Evolutionary conservation across 2,113 vertebrate genomes (phyloP).

Genomic region (Lophochroa leadbeateri): DNA sequence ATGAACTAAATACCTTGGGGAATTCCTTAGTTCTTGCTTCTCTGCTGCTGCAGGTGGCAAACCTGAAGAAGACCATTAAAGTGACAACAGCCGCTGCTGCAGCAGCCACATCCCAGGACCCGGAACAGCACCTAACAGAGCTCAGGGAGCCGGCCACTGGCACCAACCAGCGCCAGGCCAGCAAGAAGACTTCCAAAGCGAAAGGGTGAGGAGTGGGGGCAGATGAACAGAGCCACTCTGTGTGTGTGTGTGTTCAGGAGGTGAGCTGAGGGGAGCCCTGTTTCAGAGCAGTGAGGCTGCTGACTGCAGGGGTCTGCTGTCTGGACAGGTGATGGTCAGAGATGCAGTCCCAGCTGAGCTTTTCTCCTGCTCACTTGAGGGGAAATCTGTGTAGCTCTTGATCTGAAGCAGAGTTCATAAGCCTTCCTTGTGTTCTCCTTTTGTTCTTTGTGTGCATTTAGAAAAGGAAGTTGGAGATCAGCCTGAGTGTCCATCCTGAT

Average conservation of each 20-base stretch:
- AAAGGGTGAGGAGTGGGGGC: constrained; percentile 86
- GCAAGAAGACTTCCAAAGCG: constrained; percentile 96
- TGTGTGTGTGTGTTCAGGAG: too few relatives aligned
- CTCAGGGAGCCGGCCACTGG: constrained; percentile 76
- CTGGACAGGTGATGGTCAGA: not conserved
- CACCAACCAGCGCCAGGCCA: constrained; percentile 80
- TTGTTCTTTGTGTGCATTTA: not conserved
- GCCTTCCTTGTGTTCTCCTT: not conserved
- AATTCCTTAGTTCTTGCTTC: not conserved
- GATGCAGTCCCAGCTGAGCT: not conserved
- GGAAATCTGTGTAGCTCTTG: not conserved
- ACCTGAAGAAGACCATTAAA: constrained; percentile 96
- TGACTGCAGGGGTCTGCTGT: not conserved
- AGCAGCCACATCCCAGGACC: constrained; percentile 92
- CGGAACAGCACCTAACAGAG: constrained; percentile 85
- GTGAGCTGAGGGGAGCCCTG: not conserved
- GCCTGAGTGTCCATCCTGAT: not conserved
- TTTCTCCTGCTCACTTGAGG: not conserved
- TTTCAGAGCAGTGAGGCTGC: not conserved
- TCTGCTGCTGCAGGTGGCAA: constrained; percentile 83
- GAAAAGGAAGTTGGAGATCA: not conserved
- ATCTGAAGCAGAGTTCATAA: not conserved
- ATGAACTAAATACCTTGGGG: not conserved
- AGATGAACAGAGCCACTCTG: accelerated
- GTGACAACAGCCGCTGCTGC: constrained; percentile 90